Percentiles rank a stretch among this genome's conserved stretches.
Conservation (phyloP, 2,113 vertebrate species). For the Silurus asotus region DNA sequence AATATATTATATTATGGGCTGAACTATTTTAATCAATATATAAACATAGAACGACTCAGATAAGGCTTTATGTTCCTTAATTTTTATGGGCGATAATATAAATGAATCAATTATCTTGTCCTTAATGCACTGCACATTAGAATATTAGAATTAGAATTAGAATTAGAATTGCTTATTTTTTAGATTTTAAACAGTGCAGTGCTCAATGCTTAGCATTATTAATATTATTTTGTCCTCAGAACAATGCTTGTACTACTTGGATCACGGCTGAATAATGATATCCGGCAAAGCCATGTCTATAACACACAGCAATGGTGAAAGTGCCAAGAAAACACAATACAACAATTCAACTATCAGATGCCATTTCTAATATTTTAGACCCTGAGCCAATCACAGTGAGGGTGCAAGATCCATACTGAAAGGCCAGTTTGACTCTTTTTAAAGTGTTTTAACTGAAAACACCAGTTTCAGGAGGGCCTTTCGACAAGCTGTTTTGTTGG, state of each 20-base stretch:
- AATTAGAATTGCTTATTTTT: neutral
- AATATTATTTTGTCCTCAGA: conserved; percentile 21
- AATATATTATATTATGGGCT: conserved; percentile 36
- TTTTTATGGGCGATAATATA: no score
- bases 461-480: conserved; percentile 30
- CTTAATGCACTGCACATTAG: conserved; percentile 9
- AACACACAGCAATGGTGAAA: conserved; percentile 32
- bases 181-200: neutral
- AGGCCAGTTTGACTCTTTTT: conserved; percentile 38
- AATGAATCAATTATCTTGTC: conserved; percentile 24
- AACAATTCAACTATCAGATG: conserved; percentile 42
- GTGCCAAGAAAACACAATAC: conserved; percentile 49
- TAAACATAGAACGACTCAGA: conserved; percentile 15
- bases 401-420: conserved; percentile 49
- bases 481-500: conserved; percentile 20
- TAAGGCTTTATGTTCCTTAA: neutral
- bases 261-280: conserved; percentile 41
- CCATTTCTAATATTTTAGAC: conserved; percentile 35
- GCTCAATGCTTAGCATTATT: neutral
- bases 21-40: conserved; percentile 22
- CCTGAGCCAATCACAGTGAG: conserved; percentile 26
- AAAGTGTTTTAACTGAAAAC: conserved; percentile 43
- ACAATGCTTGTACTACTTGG: conserved; percentile 43
- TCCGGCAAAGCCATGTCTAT: conserved; percentile 26
- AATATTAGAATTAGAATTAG: neutral